Conservation (phyloP, 1,140 invertebrate genomes). For the Orius laevigatus region DNA sequence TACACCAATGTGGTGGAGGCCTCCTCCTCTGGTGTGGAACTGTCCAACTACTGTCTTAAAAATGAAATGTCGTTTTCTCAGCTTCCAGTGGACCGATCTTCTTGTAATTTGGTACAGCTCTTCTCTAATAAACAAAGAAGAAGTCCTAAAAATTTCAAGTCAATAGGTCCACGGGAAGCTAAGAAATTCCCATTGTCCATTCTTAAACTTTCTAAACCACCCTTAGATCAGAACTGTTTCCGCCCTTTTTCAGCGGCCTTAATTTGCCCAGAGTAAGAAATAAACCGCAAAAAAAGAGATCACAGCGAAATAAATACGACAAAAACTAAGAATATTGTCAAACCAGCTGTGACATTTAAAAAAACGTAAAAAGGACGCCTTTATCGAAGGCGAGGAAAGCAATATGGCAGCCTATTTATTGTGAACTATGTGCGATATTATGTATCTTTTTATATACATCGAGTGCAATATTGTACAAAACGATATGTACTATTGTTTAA, state of each 20-base stretch:
- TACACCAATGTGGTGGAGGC: no score
- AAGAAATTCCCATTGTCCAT: no score
- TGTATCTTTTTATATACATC: slow-evolving; percentile 14
- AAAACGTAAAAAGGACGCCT: background rate
- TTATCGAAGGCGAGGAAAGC: background rate
- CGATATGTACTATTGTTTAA: slow-evolving; percentile 10
- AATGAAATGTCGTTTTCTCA: no score
- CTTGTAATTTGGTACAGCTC: no score
- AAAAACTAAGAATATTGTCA: slow-evolving; percentile 5
- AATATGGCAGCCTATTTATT: slow-evolving; percentile 1
- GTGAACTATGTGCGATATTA: slow-evolving; percentile 5
- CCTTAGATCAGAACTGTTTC: background rate
- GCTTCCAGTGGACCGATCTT: no score
- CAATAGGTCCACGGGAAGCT: no score
- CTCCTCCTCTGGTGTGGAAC: no score
- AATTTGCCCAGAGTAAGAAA: background rate
- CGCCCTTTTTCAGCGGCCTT: background rate
- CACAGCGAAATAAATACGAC: slow-evolving; percentile 1
- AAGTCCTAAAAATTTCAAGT: no score
- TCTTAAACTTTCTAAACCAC: slow-evolving; percentile 1
- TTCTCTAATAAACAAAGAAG: no score
- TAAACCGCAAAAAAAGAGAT: background rate
- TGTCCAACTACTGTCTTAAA: no score
- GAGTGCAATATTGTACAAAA: slow-evolving; percentile 11
- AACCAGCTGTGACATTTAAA: slow-evolving; percentile 3